phyloP scores from a whole-genome alignment of 2,113 vertebrate genomes.

The Ageneiosus marmoratus region DNA sequence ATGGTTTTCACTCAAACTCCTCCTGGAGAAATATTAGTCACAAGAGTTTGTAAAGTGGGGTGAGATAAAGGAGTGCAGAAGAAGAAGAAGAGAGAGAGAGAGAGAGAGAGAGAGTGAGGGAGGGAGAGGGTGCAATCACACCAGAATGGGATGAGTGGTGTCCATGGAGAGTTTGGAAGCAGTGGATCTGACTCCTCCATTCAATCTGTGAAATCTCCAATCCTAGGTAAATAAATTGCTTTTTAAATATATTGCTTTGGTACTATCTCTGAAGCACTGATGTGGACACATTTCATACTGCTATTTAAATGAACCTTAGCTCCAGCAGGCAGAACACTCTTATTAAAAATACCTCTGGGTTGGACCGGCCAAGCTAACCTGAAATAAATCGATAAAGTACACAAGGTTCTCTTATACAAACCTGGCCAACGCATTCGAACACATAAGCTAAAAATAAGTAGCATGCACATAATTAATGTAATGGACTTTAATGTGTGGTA shows the following conservation, averaged over 20 bases:
- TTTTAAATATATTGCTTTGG: constrained; percentile 77
- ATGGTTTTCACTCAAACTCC: constrained; percentile 46
- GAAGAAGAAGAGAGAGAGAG: constrained; percentile 35
- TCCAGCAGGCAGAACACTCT: constrained; percentile 59
- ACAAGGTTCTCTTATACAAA: constrained; percentile 32
- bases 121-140: constrained; percentile 52
- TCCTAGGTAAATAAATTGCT: constrained; percentile 71
- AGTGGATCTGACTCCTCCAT: constrained; percentile 64
- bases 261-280: constrained; percentile 65
- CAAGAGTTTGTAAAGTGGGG: constrained; percentile 61
- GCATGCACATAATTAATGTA: constrained; percentile 57
- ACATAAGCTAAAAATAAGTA: constrained; percentile 33
- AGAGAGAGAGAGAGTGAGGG: constrained; percentile 55
- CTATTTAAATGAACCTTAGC: constrained; percentile 67
- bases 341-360: constrained; percentile 57
- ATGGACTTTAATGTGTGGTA: constrained; percentile 48
- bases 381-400: constrained; percentile 55
- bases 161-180: constrained; percentile 65
- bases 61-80: constrained; percentile 59
- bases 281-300: constrained; percentile 70
- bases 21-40: constrained; percentile 54
- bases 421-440: constrained; percentile 13
- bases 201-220: constrained; percentile 71
- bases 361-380: constrained; percentile 43
- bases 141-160: constrained; percentile 56